Base-by-base conservation (phyloP, 2,797 vertebrate genomes). In the Hydrophis major region DNA sequence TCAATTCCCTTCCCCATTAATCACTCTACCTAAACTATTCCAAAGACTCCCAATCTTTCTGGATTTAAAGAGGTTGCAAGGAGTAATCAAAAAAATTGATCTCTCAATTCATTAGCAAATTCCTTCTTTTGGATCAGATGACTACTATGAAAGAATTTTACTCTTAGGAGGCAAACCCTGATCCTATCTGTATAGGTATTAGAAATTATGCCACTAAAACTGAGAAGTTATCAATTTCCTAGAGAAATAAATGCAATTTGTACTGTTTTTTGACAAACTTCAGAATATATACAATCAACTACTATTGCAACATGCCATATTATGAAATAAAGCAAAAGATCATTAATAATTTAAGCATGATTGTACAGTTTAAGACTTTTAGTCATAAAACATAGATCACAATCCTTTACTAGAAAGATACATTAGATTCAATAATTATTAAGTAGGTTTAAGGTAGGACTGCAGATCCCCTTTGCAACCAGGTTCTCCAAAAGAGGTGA, bases 311-410 rank as follows among this genome's bases (percentile, higher is more conserved):
- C 91, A 57, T 11, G 32, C 37, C 50, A 37, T 66, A 86, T 7
- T 83, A 28, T 87, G 7, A 28, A 93, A 92, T 16, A 95, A 92
- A 93, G 92, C 95, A 95, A 92, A 97, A 93, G 87, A 90, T 93
- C 95, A 94, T 96, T 96, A 95, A 95, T 92, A 87, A 95, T 93
- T 96, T 94, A 96, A 94, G 94, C 95, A 97, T 91, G 87, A 96
- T 16, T 94, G 92, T 95, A 95, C 27, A 95, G 94, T 47, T 96
- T 56, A 96, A 92, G 92, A 96, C 5, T 78, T 63, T 61, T 4
- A 90, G 93, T 91, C 92, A 95, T 28, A 50, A 47, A 94, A 88
- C 93, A 89, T 92, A 95, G 32, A 87, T 1, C 86, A 50, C 27
- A 90, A 57, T 74, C 53, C 61, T 90, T 78, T 50, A 53, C n/a